phyloP scores from a whole-genome alignment of 2,888 invertebrate species.

The Dryobota labecula region DNA sequence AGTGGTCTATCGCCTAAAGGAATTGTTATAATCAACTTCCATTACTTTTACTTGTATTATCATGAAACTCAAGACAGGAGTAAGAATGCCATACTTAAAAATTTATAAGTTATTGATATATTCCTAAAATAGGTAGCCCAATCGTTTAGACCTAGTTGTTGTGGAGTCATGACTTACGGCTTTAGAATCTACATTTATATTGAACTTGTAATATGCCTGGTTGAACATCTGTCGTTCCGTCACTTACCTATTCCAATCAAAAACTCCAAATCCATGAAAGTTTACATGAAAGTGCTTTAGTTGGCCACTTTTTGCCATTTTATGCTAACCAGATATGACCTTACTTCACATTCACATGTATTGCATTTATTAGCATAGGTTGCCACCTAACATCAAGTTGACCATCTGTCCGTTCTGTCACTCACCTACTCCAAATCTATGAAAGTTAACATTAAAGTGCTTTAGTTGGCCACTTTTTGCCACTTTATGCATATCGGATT shows the following conservation, averaged over 20 bases:
- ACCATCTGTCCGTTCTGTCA: neutral
- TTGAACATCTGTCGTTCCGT: neutral
- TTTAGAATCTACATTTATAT: neutral
- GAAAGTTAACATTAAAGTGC: neutral
- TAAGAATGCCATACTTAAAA: neutral
- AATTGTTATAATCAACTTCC: conserved; percentile 4
- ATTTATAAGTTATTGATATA: neutral
- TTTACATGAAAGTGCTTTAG: neutral
- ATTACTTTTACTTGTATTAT: neutral
- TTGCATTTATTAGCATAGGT: neutral
- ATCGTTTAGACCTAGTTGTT: neutral
- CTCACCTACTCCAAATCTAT: conserved; percentile 3
- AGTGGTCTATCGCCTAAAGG: neutral
- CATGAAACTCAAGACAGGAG: neutral
- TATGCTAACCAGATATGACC: neutral
- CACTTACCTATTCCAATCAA: conserved; percentile 10
- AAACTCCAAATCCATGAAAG: neutral
- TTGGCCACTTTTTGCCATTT: neutral
- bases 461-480: neutral
- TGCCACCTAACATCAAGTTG: neutral
- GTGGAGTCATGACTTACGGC: neutral
- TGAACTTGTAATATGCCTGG: neutral
- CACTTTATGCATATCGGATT: neutral
- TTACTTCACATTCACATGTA: neutral
- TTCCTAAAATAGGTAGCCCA: neutral